Base-by-base conservation (phyloP, 2,113 vertebrate genomes). In the Odocoileus virginianus region DNA sequence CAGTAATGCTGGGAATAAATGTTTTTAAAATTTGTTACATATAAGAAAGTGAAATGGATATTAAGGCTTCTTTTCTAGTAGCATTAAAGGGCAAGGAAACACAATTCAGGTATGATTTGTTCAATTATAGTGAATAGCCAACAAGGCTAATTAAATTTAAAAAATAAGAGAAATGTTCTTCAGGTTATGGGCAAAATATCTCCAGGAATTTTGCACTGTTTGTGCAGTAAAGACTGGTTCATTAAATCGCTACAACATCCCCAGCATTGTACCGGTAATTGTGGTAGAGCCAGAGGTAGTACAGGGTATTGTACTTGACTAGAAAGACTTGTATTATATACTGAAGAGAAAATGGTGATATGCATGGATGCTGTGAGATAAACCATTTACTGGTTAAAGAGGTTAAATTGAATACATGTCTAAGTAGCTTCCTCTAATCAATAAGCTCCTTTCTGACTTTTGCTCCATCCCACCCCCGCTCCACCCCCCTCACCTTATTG, bases 381-480 rank as follows among this genome's bases (percentile, higher is more conserved):
- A 92, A 92, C 30, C 33, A 64, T 11, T 93, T 96, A 36, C 40
- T 92, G 23, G 27, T 76, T 54, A 95, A 85, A 79, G 71, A 74
- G 58, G 14, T 89, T 76, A 79, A 91, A 40, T 86, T 87, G 45
- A 81, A 89, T 92, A 47, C 43, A 36, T 67, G 55, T 96, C 60
- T 60, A 74, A 92, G 36, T 87, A 83, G 17, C 61, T 97, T 96
- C 78, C 45, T 90, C 43, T 87, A 54, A 47, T 93, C 96, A 58
- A 15, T 55, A 87, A 78, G 27, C n/a, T 87, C 64, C 40, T 95
- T 82, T 91, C 87, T 50, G 8, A 50, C 45, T 55, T 36, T 58
- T 55, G 82, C 45, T 30, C 40, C 16, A 33, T 15, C n/a, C 52
- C 43, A 5, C 28, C 17, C 4, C 30, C 8, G 25, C 7, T 15